These are phyloP conservation scores for Rhinogobio ventralis DNA, from an alignment of 2,797 vertebrate genomes.

Conservation along the genomic window DNA sequence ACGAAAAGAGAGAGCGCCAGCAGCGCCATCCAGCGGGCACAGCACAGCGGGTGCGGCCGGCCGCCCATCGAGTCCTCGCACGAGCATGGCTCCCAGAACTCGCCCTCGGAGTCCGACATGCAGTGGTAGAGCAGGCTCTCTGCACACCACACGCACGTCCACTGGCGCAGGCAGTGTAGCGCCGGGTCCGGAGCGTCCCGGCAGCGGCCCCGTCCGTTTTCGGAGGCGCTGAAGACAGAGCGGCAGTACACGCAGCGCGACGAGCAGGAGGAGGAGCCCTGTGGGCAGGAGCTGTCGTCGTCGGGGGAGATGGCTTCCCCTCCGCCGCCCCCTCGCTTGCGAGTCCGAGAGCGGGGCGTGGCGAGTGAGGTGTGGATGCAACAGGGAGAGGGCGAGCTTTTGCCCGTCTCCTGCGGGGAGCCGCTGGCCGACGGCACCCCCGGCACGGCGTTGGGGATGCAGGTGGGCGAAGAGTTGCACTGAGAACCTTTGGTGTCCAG, in stretches of 20 bases:
- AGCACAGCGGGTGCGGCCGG: constrained; percentile 86
- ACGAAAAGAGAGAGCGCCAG: constrained; percentile 88
- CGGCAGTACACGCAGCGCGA: constrained; percentile 92
- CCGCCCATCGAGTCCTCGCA: constrained; percentile 85
- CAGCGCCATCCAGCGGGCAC: constrained; percentile 91
- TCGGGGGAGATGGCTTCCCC: constrained; percentile 78
- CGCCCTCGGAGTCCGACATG: constrained; percentile 94
- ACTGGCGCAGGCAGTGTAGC: constrained; percentile 87
- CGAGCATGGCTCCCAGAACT: constrained; percentile 94
- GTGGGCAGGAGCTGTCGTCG: constrained; percentile 83
- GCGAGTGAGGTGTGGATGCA: constrained; percentile 83
- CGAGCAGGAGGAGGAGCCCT: constrained; percentile 80
- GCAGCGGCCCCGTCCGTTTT: constrained; percentile 90
- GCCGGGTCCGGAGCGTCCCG: constrained; percentile 91
- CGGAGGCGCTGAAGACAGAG: constrained; percentile 86
- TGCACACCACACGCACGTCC: constrained; percentile 94
- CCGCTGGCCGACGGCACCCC: constrained; percentile 76
- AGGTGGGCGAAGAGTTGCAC: constrained; percentile 78
- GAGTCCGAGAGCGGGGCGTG: constrained; percentile 81
- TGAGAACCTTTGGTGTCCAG: constrained; percentile 81
- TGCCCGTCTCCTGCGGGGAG: constrained; percentile 80
- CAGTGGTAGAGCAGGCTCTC: constrained; percentile 96
- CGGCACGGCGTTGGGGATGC: constrained; percentile 76
- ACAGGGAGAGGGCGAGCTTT: constrained; percentile 81
- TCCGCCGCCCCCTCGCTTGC: constrained; percentile 77